Evolutionary conservation across 1,140 invertebrate species (phyloP).

Genomic region (Gryon sp.): DNA sequence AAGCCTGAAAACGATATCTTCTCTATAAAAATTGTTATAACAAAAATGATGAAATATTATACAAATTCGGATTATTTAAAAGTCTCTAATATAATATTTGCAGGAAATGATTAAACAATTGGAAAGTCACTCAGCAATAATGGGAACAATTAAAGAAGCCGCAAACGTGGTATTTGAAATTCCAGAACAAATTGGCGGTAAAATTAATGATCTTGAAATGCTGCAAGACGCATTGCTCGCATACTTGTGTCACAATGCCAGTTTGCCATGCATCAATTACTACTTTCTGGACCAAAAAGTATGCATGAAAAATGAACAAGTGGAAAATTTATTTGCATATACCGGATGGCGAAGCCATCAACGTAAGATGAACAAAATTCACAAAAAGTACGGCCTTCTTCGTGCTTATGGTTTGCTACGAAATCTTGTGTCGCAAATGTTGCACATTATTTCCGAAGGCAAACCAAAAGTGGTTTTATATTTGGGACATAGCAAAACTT

Average conservation of each 20-base stretch:
- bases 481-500: constrained; percentile 94
- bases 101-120: constrained; percentile 80
- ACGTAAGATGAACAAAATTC: constrained; percentile 83
- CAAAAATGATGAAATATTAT: no score
- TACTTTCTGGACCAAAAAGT: constrained; percentile 75
- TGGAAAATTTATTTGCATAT: constrained; percentile 86
- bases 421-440: constrained; percentile 88
- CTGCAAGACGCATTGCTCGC: constrained; percentile 90
- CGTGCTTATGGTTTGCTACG: constrained; percentile 88
- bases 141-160: constrained; percentile 83
- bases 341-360: constrained; percentile 87
- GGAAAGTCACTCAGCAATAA: constrained; percentile 84
- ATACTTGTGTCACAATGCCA: constrained; percentile 90
- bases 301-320: constrained; percentile 84
- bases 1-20: no score
- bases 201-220: constrained; percentile 82
- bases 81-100: constrained; percentile 62
- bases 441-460: constrained; percentile 87
- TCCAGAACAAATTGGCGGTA: constrained; percentile 81
- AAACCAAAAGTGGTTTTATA: constrained; percentile 91
- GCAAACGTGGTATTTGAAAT: constrained; percentile 84
- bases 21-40: no score
- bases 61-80: no score
- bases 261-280: constrained; percentile 84
- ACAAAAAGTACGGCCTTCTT: constrained; percentile 85